phyloP scores from a whole-genome alignment of 1,140 invertebrate genomes.

The Drosophila kurseongensis region DNA sequence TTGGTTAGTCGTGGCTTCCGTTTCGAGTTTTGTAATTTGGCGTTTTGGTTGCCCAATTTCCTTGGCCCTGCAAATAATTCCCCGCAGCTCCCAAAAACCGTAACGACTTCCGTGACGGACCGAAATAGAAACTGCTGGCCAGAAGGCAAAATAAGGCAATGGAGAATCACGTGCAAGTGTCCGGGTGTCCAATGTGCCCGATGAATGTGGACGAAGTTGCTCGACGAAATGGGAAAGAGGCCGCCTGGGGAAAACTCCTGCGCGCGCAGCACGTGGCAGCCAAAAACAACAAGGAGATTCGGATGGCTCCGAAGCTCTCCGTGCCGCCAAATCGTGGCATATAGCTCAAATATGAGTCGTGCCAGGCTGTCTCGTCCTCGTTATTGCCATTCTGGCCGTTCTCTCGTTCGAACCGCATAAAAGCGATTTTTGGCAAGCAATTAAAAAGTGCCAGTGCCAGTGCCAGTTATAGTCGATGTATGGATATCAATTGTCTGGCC shows the following conservation, averaged over 20 bases:
- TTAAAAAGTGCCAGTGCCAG: constrained; percentile 53
- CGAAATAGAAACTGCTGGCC: constrained; percentile 58
- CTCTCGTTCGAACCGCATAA: constrained; percentile 46
- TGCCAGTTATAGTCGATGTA: constrained; percentile 44
- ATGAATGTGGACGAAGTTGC: constrained; percentile 64
- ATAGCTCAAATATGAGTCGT: constrained; percentile 30
- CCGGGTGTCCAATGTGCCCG: constrained; percentile 36
- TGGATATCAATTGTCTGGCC: constrained; percentile 65
- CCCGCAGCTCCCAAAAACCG: neutral
- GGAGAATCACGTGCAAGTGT: constrained; percentile 43
- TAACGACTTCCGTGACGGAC: constrained; percentile 56
- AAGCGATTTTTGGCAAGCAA: constrained; percentile 54
- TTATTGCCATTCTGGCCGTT: constrained; percentile 57
- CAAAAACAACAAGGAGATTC: constrained; percentile 54
- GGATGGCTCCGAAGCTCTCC: constrained; percentile 31
- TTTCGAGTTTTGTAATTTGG: constrained; percentile 33
- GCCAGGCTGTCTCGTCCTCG: constrained; percentile 67
- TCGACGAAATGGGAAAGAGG: constrained; percentile 49
- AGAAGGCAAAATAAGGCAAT: constrained; percentile 22
- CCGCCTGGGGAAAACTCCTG: constrained; percentile 55
- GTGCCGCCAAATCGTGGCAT: constrained; percentile 30
- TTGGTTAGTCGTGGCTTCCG: constrained; percentile 17
- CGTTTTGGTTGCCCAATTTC: constrained; percentile 36
- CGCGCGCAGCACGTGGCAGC: constrained; percentile 78
- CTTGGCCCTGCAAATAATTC: constrained; percentile 12